Evolutionary conservation across 2,888 invertebrate species (phyloP), one percentile per base, ranked within the genome.

Genomic region (Chalcosyrphus nemorum): DNA sequence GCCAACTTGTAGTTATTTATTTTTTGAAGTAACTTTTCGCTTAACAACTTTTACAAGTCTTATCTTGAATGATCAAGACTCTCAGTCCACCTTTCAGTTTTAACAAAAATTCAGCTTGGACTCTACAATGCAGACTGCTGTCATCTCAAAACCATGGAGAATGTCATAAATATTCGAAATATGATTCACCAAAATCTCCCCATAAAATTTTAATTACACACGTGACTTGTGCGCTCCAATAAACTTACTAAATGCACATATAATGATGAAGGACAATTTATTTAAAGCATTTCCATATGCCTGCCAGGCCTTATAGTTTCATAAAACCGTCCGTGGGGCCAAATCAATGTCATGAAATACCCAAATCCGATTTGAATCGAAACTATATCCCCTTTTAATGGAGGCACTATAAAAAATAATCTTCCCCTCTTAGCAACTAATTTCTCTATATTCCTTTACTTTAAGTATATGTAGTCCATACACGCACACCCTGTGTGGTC

Each of bases 341-440:
- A 52, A 56, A 45, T 56, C 56, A 19, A 43, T n/a, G 17, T 54
- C 7, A 4, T 13, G n/a, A n/a, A 41, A 13, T 11, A 32, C n/a
- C n/a, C 57, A n/a, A 56, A 57, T 57, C 19, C 45, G 27, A 38
- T 47, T 47, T 27, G 19, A 57, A 56, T 38, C 56, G 45, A 57
- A 56, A 75, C 47, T 32, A 9, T 45, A 56, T 71, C 57, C 70
- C 15, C 38, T 15, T 32, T 41, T 65, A 38, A 61, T 72, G 72
- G 50, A 2, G 75, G 35, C 47, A 47, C n/a, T n/a, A 45, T 65
- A 57, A 66, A 66, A 41, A 29, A 17, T 32, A 32, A 47, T 38
- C 41, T 7, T 19, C 50, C 66, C 57, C 38, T 50, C 75, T 50
- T 57, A 50, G 41, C 41, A 66, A 47, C 57, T 19, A 41, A 59